A percentile compares a stretch with the other conserved stretches of the same genome.
Conservation (phyloP, 2,113 vertebrate genomes). For the Hemicordylus capensis region DNA sequence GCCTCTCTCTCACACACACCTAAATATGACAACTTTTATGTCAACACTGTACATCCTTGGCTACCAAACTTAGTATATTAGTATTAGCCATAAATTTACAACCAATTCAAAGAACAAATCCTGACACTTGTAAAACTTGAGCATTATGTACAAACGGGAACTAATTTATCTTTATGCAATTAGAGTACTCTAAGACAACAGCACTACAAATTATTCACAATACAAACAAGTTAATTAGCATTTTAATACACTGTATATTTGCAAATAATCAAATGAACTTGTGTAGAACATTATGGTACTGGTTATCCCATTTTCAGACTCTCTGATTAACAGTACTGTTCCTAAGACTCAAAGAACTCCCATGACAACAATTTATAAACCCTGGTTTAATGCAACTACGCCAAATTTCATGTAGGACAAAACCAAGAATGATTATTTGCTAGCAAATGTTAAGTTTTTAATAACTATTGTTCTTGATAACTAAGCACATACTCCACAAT, state of each 20-base stretch:
- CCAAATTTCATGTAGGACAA: neutral
- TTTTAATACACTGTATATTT: conserved; percentile 56
- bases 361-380: neutral
- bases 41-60: neutral
- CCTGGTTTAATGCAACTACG: neutral
- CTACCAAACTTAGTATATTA: neutral
- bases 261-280: conserved; percentile 61
- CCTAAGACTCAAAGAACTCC: conserved; percentile 20
- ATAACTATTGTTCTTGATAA: neutral
- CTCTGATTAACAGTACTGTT: conserved; percentile 23
- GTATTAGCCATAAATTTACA: neutral
- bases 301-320: conserved; percentile 5
- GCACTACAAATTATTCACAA: conserved; percentile 53
- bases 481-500: neutral
- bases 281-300: conserved; percentile 42
- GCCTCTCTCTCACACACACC: neutral
- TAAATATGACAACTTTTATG: neutral
- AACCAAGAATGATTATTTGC: conserved; percentile 3
- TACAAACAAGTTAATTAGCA: conserved; percentile 53
- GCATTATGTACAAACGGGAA: conserved; percentile 38
- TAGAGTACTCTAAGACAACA: conserved; percentile 41
- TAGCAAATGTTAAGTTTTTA: neutral
- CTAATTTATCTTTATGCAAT: conserved; percentile 45
- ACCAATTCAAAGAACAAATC: neutral
- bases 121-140: neutral